Evolutionary conservation across 2,888 invertebrate species (phyloP).

Genomic region (Ariolimax columbianus): DNA sequence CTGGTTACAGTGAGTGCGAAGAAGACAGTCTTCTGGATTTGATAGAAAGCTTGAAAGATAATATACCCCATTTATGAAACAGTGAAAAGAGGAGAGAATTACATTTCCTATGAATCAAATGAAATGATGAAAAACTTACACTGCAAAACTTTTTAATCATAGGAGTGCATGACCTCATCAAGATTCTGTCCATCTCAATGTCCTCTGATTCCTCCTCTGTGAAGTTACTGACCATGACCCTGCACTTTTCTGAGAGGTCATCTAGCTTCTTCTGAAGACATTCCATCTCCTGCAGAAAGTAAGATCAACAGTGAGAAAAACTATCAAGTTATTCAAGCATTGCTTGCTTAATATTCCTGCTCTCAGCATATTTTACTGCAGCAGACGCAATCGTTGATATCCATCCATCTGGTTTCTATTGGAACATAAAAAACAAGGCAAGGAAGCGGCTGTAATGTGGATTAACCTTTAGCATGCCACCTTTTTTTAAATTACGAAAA

Average conservation of each 20-base stretch:
- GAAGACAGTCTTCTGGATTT: too few relatives aligned
- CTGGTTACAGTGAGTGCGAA: too few relatives aligned
- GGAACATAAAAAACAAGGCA: too few relatives aligned
- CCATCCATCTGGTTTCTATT: too few relatives aligned
- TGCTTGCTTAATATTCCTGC: too few relatives aligned
- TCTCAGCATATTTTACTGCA: too few relatives aligned
- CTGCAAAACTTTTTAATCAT: slow-evolving; percentile 94
- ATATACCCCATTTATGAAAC: neutral
- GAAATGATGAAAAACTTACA: slow-evolving; percentile 76
- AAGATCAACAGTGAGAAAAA: neutral
- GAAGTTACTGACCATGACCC: slow-evolving; percentile 87
- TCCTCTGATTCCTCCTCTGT: slow-evolving; percentile 93
- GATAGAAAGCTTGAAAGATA: neutral
- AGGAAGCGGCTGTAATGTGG: too few relatives aligned
- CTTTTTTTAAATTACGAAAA: too few relatives aligned
- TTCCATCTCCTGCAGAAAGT: slow-evolving; percentile 85
- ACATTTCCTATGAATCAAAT: neutral
- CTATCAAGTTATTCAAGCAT: neutral
- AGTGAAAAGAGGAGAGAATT: too few relatives aligned
- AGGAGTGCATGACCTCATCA: slow-evolving; percentile 90
- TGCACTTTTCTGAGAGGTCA: slow-evolving; percentile 82
- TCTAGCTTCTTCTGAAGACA: slow-evolving; percentile 89
- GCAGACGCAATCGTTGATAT: too few relatives aligned
- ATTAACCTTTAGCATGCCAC: too few relatives aligned
- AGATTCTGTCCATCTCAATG: slow-evolving; percentile 91